Percentiles rank a stretch among this genome's conserved stretches.
phyloP scores from a whole-genome alignment of 2,797 vertebrate genomes.

The Lophotriccus pileatus region DNA sequence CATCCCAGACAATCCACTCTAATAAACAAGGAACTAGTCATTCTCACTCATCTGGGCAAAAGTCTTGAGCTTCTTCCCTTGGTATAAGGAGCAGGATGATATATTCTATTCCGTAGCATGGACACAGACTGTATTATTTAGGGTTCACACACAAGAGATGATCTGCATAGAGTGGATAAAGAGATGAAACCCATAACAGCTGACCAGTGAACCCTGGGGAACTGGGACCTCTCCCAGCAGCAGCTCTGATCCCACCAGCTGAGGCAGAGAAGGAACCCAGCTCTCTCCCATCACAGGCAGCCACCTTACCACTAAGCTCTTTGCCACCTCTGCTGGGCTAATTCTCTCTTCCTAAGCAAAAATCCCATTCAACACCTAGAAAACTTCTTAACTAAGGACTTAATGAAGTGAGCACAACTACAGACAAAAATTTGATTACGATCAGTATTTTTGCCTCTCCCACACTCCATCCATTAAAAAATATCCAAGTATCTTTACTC shows the following conservation, averaged over 20 bases:
- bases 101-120: not conserved
- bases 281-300: not conserved
- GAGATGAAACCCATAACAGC: not conserved
- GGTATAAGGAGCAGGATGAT: not conserved
- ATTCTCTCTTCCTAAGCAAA: not conserved
- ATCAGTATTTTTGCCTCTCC: not conserved
- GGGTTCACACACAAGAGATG: not conserved
- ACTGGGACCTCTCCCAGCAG: not conserved
- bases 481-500: not conserved
- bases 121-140: accelerated
- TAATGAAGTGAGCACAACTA: not conserved
- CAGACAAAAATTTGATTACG: not conserved
- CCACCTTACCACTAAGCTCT: not conserved
- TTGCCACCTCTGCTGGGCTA: not conserved
- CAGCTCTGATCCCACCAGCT: not conserved
- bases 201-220: not conserved
- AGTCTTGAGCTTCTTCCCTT: not conserved
- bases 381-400: not conserved
- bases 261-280: not conserved
- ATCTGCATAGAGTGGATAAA: accelerated
- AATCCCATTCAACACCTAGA: not conserved
- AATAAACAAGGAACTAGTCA: not conserved
- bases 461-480: not conserved
- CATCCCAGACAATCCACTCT: not conserved
- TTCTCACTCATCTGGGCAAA: not conserved